phyloP scores from a whole-genome alignment of 2,888 invertebrate species.

The Masnerella sp. region DNA sequence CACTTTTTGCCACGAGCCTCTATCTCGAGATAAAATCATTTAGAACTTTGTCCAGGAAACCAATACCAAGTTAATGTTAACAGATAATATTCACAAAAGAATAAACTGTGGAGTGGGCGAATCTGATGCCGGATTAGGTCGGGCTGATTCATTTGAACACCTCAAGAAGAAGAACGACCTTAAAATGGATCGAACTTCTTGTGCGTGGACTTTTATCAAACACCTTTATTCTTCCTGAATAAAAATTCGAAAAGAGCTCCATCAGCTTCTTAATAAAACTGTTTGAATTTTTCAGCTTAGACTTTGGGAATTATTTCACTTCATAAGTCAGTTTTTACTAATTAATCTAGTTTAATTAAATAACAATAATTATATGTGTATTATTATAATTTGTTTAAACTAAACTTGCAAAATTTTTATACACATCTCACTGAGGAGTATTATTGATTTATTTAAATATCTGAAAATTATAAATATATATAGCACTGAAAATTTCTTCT shows the following conservation, averaged over 20 bases:
- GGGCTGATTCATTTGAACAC: slow-evolving; percentile 21
- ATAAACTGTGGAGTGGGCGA: slow-evolving; percentile 18
- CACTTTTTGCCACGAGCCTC: background rate
- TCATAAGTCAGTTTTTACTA: too few relatives aligned
- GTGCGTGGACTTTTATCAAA: slow-evolving; percentile 14
- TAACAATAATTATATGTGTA: too few relatives aligned
- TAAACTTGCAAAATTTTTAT: too few relatives aligned
- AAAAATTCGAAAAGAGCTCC: slow-evolving; percentile 5
- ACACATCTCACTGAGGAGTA: too few relatives aligned
- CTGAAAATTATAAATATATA: too few relatives aligned
- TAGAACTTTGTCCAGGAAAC: slow-evolving; percentile 18
- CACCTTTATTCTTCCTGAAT: slow-evolving; percentile 7
- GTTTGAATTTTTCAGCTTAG: slow-evolving; percentile 5
- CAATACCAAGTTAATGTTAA: slow-evolving; percentile 26
- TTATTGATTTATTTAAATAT: too few relatives aligned
- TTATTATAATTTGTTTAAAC: too few relatives aligned
- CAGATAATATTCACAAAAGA: slow-evolving; percentile 33
- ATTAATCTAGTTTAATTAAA: too few relatives aligned
- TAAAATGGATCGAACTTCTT: slow-evolving; percentile 19
- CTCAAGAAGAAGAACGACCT: slow-evolving; percentile 11
- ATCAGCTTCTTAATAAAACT: slow-evolving; percentile 7
- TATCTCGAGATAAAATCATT: slow-evolving; percentile 9
- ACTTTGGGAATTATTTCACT: too few relatives aligned
- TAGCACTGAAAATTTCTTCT: background rate
- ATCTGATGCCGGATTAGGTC: slow-evolving; percentile 22